Evolutionary conservation across 1,140 invertebrate species (phyloP).

Genomic region (Pollicipes pollicipes): DNA sequence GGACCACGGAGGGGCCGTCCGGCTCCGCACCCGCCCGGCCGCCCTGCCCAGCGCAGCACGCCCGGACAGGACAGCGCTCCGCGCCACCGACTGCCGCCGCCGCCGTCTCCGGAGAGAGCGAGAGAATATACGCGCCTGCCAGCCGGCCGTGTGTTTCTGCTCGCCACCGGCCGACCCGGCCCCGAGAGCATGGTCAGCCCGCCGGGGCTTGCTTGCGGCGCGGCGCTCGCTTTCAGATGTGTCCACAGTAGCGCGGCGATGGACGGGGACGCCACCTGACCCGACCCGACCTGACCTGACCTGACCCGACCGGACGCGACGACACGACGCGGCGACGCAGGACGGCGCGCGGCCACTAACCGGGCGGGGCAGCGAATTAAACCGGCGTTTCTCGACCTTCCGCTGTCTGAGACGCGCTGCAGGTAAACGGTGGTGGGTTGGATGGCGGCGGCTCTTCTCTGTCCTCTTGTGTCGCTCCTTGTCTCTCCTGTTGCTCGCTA

Average conservation of each 20-base stretch:
- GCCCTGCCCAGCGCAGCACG: not conserved
- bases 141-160: not conserved
- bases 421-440: not conserved
- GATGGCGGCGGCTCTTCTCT: not conserved
- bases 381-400: not conserved
- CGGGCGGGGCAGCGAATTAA: not conserved
- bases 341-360: not conserved
- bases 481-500: not conserved
- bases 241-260: too few species aligned
- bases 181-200: not conserved
- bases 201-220: not conserved
- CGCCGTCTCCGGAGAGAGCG: not conserved
- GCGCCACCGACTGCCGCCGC: too few species aligned
- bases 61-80: not conserved
- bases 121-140: not conserved
- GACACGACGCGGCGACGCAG: too few species aligned
- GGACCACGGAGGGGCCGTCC: too few species aligned
- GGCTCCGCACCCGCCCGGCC: too few species aligned
- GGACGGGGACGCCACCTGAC: too few species aligned
- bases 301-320: too few species aligned
- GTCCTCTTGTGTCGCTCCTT: not conserved
- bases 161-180: not conserved
- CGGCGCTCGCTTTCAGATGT: not conserved
- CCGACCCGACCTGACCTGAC: not conserved
- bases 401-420: not conserved